These are phyloP conservation scores for Clinocottus analis DNA, from an alignment of 2,113 vertebrate genomes.

Conservation along the genomic window DNA sequence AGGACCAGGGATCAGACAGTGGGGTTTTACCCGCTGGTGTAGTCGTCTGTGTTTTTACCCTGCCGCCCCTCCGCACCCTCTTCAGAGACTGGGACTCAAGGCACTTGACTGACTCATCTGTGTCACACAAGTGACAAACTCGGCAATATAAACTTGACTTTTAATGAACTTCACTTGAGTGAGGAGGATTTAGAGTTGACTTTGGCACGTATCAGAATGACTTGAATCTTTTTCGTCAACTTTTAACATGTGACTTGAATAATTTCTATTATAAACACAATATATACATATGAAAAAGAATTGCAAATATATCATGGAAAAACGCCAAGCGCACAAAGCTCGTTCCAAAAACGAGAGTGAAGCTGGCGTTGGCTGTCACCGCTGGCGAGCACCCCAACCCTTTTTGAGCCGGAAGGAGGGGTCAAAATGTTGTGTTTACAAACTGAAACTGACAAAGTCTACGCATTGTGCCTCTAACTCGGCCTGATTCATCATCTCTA, in stretches of 20 bases:
- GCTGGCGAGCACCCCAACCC: too few relatives aligned
- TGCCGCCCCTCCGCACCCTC: conserved; percentile 27
- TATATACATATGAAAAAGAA: neutral
- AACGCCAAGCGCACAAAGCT: too few relatives aligned
- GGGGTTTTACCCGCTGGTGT: conserved; percentile 33
- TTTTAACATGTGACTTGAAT: neutral
- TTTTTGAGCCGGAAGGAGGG: too few relatives aligned
- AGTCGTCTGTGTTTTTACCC: conserved; percentile 39
- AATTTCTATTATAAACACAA: neutral
- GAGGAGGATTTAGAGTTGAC: neutral
- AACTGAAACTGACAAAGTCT: too few relatives aligned
- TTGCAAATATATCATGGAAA: neutral
- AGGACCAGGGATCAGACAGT: conserved; percentile 43
- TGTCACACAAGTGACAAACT: neutral
- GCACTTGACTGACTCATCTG: conserved; percentile 42
- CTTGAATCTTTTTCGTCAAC: neutral
- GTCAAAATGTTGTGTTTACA: too few relatives aligned
- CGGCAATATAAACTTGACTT: neutral
- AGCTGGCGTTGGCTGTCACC: too few relatives aligned
- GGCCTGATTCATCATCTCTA: neutral
- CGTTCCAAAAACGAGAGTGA: too few relatives aligned
- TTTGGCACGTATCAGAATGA: neutral
- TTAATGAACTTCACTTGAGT: neutral
- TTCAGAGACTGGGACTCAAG: conserved; percentile 54
- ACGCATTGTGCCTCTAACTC: too few relatives aligned